A percentile compares a stretch with the other conserved stretches of the same genome.
These are phyloP conservation scores for Sisor rabdophorus DNA, from an alignment of 2,113 vertebrate species.

Conservation along the genomic window DNA sequence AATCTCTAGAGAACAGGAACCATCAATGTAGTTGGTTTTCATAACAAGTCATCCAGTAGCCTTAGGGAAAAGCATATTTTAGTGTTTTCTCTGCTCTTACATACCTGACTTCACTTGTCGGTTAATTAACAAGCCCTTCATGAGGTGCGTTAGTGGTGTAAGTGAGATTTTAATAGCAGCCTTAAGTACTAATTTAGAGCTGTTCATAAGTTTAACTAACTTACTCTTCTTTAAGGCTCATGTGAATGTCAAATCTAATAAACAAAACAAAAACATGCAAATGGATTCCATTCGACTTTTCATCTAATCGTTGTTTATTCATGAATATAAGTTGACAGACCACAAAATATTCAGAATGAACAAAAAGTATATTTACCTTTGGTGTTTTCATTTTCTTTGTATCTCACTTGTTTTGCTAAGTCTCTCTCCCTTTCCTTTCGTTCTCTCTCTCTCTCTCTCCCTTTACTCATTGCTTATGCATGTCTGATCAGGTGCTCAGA, in stretches of 20 bases:
- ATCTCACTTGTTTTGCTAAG: not conserved
- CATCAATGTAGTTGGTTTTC: too few species aligned
- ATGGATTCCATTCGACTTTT: too few species aligned
- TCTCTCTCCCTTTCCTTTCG: too few species aligned
- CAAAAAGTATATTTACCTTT: not conserved
- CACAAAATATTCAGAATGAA: conserved; percentile 13
- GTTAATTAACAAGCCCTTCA: conserved; percentile 17
- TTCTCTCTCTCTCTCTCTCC: not conserved
- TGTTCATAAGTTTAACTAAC: not conserved
- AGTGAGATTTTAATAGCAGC: not conserved
- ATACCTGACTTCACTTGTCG: conserved; percentile 4
- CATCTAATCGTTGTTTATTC: too few species aligned
- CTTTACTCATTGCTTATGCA: not conserved
- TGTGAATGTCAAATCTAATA: too few species aligned
- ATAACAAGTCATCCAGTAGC: not conserved
- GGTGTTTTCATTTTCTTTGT: not conserved
- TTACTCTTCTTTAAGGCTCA: too few species aligned
- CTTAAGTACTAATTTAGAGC: conserved; percentile 14
- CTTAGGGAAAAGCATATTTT: not conserved
- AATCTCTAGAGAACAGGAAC: too few species aligned
- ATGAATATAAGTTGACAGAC: too few species aligned
- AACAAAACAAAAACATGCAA: too few species aligned
- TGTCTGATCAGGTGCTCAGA: conserved; percentile 24
- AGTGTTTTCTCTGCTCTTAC: not conserved
- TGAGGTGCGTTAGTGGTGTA: not conserved